Conservation (phyloP, 2,797 vertebrate species). For the Coendou prehensilis region DNA sequence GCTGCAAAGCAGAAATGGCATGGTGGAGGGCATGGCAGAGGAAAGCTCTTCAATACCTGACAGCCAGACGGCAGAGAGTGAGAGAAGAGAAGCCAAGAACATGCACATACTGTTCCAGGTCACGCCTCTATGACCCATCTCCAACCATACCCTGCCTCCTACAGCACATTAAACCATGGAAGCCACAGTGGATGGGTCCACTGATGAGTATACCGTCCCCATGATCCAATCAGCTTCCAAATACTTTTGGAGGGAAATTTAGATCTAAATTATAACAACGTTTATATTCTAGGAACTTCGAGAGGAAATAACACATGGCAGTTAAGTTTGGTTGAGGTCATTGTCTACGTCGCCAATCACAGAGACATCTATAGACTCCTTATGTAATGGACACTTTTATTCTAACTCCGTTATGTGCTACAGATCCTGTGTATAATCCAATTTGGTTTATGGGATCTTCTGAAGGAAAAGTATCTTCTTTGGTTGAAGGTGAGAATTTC, state of each 20-base stretch:
- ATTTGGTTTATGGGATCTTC: background rate
- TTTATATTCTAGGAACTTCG: background rate
- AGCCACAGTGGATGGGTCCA: background rate
- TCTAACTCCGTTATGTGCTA: background rate
- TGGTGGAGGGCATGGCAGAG: background rate
- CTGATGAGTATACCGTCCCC: background rate
- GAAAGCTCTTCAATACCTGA: background rate
- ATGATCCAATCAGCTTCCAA: background rate
- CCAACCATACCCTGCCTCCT: background rate
- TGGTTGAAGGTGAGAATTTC: background rate
- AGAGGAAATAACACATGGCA: background rate
- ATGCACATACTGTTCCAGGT: background rate
- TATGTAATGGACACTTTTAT: background rate
- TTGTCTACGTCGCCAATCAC: background rate
- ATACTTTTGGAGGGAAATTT: background rate
- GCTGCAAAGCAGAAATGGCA: background rate
- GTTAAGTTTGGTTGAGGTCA: background rate
- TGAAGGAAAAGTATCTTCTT: background rate
- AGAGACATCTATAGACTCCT: background rate
- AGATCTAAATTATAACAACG: no score
- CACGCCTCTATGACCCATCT: background rate
- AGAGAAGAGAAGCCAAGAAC: background rate
- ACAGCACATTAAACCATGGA: background rate
- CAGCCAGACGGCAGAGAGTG: background rate
- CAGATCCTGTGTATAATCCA: background rate